Base-by-base conservation (phyloP, 2,113 vertebrate genomes). In the Clarias macrocephalus region DNA sequence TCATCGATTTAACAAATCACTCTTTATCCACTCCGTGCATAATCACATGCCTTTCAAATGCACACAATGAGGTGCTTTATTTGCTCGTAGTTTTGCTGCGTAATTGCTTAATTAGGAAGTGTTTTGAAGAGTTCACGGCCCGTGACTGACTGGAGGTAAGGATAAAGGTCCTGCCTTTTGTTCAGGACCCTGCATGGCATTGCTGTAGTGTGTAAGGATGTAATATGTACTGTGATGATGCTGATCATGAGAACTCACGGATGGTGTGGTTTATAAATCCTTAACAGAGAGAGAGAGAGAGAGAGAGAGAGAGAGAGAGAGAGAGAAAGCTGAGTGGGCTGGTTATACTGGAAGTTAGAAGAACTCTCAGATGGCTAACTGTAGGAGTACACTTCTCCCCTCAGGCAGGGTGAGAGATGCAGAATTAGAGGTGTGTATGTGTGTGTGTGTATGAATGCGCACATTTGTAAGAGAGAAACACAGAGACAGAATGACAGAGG, bases 381-480 rank as follows among this genome's bases (percentile, higher is more conserved):
- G 86, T 82, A 88, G 87, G 84, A 90, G 86, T 86, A 85, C 82
- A 83, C 86, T 86, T 79, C 85, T 48, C 79, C 86, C 89, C 89
- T 88, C 79, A 88, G 89, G 89, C 87, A 76, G 83, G 56, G 82
- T 80, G 82, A 80, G 82, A 80, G 87, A 72, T 72, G 75, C 60
- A 86, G 88, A 77, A 83, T 66, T 63, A 80, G 54, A 83, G 70
- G 59, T 57, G 81, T 89, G 85, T 42, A 10, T 19, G 30, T 73
- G 54, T 85, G 72, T 87, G 65, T 85, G 77, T 70, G 80, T 30
- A 33, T 48, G 68, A 59, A 33, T 86, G 90, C 59, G 63, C 75
- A 72, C 76, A 85, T 77, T 82, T 60, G 79, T 80, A 63, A 89
- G 62, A 86, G 37, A 79, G 19, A 77, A 60, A 80, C 25, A 56